These are phyloP conservation scores for Xenops minutus DNA, from an alignment of 2,797 vertebrate species.

Conservation along the genomic window DNA sequence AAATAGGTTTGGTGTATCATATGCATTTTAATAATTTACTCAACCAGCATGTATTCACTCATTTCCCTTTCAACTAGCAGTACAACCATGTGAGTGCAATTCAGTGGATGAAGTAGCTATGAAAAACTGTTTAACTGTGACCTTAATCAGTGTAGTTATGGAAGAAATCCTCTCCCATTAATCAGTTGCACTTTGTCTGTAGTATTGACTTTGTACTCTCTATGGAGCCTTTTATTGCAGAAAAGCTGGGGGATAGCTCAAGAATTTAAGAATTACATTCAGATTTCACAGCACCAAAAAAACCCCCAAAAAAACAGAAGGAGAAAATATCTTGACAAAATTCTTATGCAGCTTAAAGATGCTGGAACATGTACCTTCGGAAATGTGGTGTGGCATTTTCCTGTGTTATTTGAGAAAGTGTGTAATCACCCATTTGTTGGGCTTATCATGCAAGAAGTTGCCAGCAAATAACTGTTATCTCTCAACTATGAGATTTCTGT, in stretches of 20 bases:
- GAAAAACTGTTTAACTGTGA: slow-evolving; percentile 25
- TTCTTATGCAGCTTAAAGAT: slow-evolving; percentile 12
- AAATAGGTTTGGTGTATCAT: background rate
- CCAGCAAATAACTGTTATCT: slow-evolving; percentile 58
- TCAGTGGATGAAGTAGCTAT: background rate
- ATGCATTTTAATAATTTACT: slow-evolving; percentile 16
- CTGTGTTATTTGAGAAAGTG: slow-evolving; percentile 29
- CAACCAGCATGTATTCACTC: background rate
- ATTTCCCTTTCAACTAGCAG: slow-evolving; percentile 22
- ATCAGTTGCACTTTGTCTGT: background rate
- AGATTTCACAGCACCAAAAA: background rate
- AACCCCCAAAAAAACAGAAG: background rate
- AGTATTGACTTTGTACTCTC: background rate
- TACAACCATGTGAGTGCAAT: background rate
- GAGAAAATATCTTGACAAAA: background rate
- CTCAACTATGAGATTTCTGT: slow-evolving; percentile 45
- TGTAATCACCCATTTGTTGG: slow-evolving; percentile 40
- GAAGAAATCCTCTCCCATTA: background rate
- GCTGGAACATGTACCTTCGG: background rate
- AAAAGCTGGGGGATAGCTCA: background rate
- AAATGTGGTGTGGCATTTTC: background rate
- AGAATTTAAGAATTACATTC: background rate
- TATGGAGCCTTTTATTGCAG: background rate
- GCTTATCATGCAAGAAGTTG: slow-evolving; percentile 42
- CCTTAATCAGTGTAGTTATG: slow-evolving; percentile 1